phyloP scores from a whole-genome alignment of 2,113 vertebrate species.

The Rhinoderma darwinii region DNA sequence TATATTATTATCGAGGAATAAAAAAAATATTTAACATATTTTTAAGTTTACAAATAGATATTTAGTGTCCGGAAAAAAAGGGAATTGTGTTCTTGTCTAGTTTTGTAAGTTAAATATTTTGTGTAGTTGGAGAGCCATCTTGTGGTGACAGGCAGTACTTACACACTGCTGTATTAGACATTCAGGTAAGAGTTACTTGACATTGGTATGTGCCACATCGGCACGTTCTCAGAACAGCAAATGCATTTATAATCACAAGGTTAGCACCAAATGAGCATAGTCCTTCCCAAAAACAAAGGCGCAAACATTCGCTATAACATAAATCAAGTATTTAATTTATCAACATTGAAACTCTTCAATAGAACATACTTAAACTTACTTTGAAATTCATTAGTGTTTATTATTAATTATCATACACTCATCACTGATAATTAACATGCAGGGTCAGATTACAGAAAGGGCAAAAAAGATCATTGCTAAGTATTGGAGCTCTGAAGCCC shows the following conservation, averaged over 20 bases:
- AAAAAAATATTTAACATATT: background rate
- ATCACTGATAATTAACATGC: background rate
- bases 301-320: background rate
- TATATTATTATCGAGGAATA: background rate
- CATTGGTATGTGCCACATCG: background rate
- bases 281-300: background rate
- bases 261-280: background rate
- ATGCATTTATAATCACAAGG: background rate
- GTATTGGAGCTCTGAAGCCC: background rate
- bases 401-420: background rate
- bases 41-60: background rate
- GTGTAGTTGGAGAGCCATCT: slow-evolving; percentile 43
- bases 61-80: background rate
- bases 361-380: too few species aligned
- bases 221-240: background rate
- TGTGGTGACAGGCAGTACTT: background rate
- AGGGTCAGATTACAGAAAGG: background rate
- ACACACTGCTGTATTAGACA: background rate
- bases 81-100: background rate
- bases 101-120: background rate
- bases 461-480: background rate
- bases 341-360: background rate
- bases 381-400: background rate
- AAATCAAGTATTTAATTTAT: background rate
- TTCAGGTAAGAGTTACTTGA: background rate